A percentile compares a stretch with the other conserved stretches of the same genome.
phyloP scores from a whole-genome alignment of 1,140 invertebrate species.

The Habropoda laboriosa region DNA sequence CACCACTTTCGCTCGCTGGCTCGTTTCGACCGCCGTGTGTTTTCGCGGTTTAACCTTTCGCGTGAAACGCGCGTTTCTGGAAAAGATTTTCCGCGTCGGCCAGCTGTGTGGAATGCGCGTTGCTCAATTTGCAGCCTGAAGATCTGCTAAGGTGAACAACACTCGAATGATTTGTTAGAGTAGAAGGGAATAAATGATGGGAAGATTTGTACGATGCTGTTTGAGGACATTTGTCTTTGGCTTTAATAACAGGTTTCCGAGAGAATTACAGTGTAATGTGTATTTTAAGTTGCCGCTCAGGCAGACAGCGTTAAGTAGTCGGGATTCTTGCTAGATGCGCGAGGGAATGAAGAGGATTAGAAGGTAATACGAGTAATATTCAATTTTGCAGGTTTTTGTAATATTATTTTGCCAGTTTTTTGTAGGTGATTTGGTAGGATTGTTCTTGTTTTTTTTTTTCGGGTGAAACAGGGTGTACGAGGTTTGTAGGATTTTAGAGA shows the following conservation, averaged over 20 bases:
- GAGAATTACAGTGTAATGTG: not conserved
- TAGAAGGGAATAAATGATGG: not conserved
- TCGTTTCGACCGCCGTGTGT: slow-evolving; percentile 6
- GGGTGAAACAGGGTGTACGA: no score
- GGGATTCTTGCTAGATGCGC: not conserved
- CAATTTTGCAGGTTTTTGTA: no score
- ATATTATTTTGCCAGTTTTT: no score
- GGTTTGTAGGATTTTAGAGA: no score
- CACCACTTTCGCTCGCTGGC: slow-evolving; percentile 47
- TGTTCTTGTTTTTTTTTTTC: no score
- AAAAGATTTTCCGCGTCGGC: not conserved
- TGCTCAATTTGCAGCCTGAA: not conserved
- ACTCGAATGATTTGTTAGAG: not conserved
- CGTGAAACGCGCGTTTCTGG: not conserved
- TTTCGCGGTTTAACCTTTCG: slow-evolving; percentile 11
- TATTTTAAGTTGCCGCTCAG: not conserved
- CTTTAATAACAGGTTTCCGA: not conserved
- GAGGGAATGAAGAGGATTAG: no score
- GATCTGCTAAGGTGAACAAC: not conserved
- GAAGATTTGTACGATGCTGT: not conserved
- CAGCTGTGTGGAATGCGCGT: not conserved
- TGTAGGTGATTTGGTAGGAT: no score
- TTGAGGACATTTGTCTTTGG: not conserved
- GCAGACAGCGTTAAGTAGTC: not conserved
- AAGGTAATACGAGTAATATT: no score